Evolutionary conservation across 2,888 invertebrate genomes (phyloP).

Genomic region (Microctonus aethiopoides): DNA sequence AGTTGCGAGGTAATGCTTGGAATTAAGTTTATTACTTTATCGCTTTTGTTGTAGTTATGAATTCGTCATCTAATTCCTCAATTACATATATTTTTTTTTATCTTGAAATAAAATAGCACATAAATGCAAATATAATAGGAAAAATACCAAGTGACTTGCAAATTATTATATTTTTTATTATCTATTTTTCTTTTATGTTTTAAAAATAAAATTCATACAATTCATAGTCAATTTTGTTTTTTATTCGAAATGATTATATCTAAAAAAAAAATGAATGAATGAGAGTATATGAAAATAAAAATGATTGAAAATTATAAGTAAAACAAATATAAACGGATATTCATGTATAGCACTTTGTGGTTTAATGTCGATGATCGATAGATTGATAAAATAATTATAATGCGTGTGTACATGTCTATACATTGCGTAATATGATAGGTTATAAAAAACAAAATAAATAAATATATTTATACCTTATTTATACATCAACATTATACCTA

Average conservation of each 20-base stretch:
- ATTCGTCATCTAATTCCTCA: not conserved
- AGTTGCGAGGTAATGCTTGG: not conserved
- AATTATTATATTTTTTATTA: not conserved
- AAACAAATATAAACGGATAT: slow-evolving; percentile 1
- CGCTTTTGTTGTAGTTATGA: not conserved
- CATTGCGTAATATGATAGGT: slow-evolving; percentile 33
- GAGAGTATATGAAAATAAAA: no score
- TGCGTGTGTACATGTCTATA: slow-evolving; percentile 17
- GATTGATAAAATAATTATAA: slow-evolving; percentile 5
- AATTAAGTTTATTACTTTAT: not conserved
- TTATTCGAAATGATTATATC: no score
- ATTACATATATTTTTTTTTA: not conserved
- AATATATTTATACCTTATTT: not conserved
- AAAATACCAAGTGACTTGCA: not conserved
- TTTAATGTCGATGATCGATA: not conserved
- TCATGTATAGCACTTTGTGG: not conserved
- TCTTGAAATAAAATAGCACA: no score
- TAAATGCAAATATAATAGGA: not conserved
- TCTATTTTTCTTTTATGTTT: not conserved
- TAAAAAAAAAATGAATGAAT: no score
- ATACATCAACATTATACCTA: no score
- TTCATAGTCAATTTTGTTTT: no score
- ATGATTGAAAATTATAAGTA: not conserved
- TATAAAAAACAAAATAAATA: slow-evolving; percentile 4
- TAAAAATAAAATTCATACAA: no score